Base-by-base conservation (phyloP, 1,140 invertebrate genomes). In the Temnothorax curvispinosus region DNA sequence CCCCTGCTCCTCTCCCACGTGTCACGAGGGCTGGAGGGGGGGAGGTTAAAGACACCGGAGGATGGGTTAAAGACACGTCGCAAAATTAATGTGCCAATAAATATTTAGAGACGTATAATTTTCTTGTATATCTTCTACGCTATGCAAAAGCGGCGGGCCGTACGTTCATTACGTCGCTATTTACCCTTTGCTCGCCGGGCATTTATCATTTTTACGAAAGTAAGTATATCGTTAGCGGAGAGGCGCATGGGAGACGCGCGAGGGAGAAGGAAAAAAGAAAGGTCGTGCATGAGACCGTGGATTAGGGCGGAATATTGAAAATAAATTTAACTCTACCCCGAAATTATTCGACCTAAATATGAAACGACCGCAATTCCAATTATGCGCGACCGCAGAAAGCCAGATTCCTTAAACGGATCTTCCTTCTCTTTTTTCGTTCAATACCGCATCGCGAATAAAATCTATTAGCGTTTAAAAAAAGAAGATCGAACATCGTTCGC, bases 191-290 rank as follows among this genome's bases (percentile, higher is more conserved):
- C 58, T 77, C 69, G 47, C 65, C 52, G 86, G 56, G n/a, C 86
- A 74, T 85, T 89, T 71, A 81, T 90, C 89, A 90, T 90, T 90
- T 90, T 90, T 87, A 90, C 85, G 80, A 89, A 78, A 77, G 52
- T 18, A 78, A 77, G 52, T 18, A 35, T 21, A 67, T 74, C 71
- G 50, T 56, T 38, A 27, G 71, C 56, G 38, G 58, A 56, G 62
- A n/a, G 50, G 35, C 44, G 44, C 50, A n/a, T 13, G 15, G 47
- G 47, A 15, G 65, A 44, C 27, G 1, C 27, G 27, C 27, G 15
- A 32, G 52, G 44, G 6, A 15, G 15, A 27, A 13, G 15, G 47
- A 74, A 13, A n/a, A 35, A 13, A 6, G 27, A 27, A 27, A 27
- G 27, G 27, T 62, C 35, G 78, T 67, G 47, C 38, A 76, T 38